phyloP scores from a whole-genome alignment of 1,140 invertebrate species.

The Musca domestica region DNA sequence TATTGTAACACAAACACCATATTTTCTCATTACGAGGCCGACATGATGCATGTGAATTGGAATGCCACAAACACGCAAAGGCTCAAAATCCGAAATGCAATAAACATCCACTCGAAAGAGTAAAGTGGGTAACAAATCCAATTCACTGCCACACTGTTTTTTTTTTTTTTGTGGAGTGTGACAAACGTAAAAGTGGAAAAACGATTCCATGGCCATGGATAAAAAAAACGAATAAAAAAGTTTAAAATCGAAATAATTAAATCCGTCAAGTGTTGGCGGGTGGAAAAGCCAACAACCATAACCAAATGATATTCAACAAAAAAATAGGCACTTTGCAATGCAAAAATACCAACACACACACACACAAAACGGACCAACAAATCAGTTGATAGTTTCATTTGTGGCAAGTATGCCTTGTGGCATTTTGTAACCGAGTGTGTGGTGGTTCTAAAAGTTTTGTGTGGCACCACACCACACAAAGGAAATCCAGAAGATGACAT shows the following conservation, averaged over 20 bases:
- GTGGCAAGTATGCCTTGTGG: too few relatives aligned
- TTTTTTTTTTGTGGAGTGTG: neutral
- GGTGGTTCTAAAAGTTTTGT: constrained; percentile 1
- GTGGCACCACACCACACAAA: neutral
- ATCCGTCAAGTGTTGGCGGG: constrained; percentile 52
- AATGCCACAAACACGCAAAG: constrained; percentile 36
- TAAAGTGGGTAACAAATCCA: neutral
- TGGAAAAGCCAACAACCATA: constrained; percentile 25
- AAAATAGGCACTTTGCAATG: too few relatives aligned
- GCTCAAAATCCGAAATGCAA: neutral
- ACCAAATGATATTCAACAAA: too few relatives aligned
- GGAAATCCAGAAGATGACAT: constrained; percentile 22
- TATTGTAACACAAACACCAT: constrained; percentile 55
- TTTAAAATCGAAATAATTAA: constrained; percentile 52
- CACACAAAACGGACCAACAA: too few relatives aligned
- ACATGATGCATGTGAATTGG: constrained; percentile 50
- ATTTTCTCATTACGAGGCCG: constrained; percentile 54
- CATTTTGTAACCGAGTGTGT: neutral
- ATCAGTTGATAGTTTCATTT: too few relatives aligned
- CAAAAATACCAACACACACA: too few relatives aligned
- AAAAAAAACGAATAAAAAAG: constrained; percentile 9
- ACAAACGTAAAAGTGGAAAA: neutral
- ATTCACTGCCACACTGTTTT: neutral
- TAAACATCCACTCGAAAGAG: constrained; percentile 8
- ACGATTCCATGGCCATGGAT: neutral